Base-by-base conservation (phyloP, 2,797 vertebrate species). In the Sebastes vulpes region DNA sequence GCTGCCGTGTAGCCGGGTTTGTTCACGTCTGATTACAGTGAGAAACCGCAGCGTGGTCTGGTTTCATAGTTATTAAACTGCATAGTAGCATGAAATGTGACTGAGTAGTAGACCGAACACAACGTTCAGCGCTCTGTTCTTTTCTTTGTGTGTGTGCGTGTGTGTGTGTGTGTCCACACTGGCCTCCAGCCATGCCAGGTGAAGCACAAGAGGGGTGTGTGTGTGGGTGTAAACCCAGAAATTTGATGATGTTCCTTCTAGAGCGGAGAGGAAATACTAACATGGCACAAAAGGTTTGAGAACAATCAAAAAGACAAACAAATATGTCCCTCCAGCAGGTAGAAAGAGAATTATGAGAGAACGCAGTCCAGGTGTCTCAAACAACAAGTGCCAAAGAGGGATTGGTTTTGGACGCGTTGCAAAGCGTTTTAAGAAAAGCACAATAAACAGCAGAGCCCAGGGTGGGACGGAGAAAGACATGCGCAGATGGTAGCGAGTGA, bases 301-400 rank as follows among this genome's bases (percentile, higher is more conserved):
- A 92, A 94, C 90, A 93, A 90, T 91, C 72, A 82, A 75, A 82
- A 84, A 87, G 82, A 90, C 87, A 87, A 93, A 93, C 82, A 89
- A 92, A 90, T 81, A 79, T 83, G 79, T 82, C 86, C 81, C 79
- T 90, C 58, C 56, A 82, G 89, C 87, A 88, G 87, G 86, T 86
- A 91, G 71, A 92, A 81, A 85, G 72, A 69, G 84, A 86, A 88
- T 80, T 90, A 78, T 48, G 56, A 84, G 67, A 77, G 66, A 90
- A 89, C 59, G 66, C 78, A 74, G 74, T 56, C 83, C 88, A 92
- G 92, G 91, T 92, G 92, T 88, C 72, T 85, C 60, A 84, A 87
- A 89, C 79, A 90, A 72, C 60, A 75, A 80, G 86, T 76, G 75
- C 81, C 81, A 90, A 86, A 87, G 80, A 84, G 78, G 76, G 84